A percentile compares a stretch with the other conserved stretches of the same genome.
These are phyloP conservation scores for Himalopsyche kuldschensis DNA, from an alignment of 2,888 invertebrate species.

Conservation along the genomic window DNA sequence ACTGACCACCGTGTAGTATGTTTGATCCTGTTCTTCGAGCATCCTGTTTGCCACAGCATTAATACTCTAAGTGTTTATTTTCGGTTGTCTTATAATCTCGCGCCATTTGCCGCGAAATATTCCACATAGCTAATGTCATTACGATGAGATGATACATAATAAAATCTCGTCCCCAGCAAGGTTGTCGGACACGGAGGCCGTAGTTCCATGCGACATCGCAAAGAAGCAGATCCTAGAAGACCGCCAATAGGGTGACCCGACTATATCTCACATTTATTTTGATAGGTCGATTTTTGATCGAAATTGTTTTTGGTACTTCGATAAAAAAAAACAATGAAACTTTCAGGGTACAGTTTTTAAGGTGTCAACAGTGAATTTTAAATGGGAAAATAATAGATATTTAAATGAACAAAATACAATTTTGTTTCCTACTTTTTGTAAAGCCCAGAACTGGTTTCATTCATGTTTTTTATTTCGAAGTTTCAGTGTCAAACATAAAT, in stretches of 20 bases:
- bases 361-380: too few relatives aligned
- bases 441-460: too few relatives aligned
- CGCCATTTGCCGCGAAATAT: not conserved
- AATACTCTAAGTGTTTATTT: slow-evolving; percentile 5
- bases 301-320: too few relatives aligned
- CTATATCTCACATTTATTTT: not conserved
- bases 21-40: not conserved
- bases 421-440: too few relatives aligned
- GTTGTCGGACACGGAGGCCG: not conserved
- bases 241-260: not conserved
- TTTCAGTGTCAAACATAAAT: too few relatives aligned
- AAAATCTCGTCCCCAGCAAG: not conserved
- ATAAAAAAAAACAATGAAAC: too few relatives aligned
- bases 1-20: not conserved
- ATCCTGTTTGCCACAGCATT: slow-evolving; percentile 5
- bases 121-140: not conserved
- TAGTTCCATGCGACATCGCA: not conserved
- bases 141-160: not conserved
- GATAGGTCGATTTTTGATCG: not conserved
- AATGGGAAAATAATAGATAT: too few relatives aligned
- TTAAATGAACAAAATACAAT: too few relatives aligned
- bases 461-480: too few relatives aligned
- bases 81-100: not conserved
- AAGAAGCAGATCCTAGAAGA: not conserved
- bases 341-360: too few relatives aligned